Base-by-base conservation (phyloP, 2,797 vertebrate genomes). In the Danio jaintianensis region DNA sequence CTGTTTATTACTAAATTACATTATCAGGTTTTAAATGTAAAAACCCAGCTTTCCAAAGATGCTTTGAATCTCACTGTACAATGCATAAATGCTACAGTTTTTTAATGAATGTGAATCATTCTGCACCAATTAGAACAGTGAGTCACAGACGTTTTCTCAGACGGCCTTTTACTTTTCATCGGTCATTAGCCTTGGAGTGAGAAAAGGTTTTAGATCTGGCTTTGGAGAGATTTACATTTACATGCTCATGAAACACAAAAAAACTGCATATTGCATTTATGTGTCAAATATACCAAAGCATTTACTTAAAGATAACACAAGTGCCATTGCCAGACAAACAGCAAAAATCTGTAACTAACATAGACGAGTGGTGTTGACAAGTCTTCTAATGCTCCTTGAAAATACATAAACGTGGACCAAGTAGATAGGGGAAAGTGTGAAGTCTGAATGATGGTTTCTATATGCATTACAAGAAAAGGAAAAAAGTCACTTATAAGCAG, bases 151-250 rank as follows among this genome's bases (percentile, higher is more conserved):
- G 47, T 47, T 48, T 71, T 50, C 53, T 47, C 4, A 66, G 74
- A 45, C 47, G 40, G 15, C 55, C 22, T 66, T 62, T 77, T 64
- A 56, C 40, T 47, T 76, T 56, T 70, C 58, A 56, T 70, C 66
- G 72, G 13, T 36, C 67, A 70, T 40, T 12, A 61, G 29, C 7
- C 20, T 42, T 20, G 62, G 36, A 61, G 64, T 36, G 45, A 18
- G 36, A 68, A 45, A 70, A 70, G 66, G 6, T 55, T 76, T 70
- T 42, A 75, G n/a, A 36, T 64, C 20, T 48, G 22, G 62, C 79
- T 18, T 13, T 8, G 16, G 58, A 55, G 73, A 71, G 22, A 56
- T 55, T 56, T 38, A 55, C 38, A 64, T 55, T 62, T 55, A n/a
- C 9, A 52, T 75, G 9, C 29, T 45, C 48, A 58, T 52, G 5